Percentiles rank a stretch among this genome's conserved stretches.
Conservation (phyloP, 37 sponge, comb jelly and placozoan genomes). For the Spongilla lacustris region DNA sequence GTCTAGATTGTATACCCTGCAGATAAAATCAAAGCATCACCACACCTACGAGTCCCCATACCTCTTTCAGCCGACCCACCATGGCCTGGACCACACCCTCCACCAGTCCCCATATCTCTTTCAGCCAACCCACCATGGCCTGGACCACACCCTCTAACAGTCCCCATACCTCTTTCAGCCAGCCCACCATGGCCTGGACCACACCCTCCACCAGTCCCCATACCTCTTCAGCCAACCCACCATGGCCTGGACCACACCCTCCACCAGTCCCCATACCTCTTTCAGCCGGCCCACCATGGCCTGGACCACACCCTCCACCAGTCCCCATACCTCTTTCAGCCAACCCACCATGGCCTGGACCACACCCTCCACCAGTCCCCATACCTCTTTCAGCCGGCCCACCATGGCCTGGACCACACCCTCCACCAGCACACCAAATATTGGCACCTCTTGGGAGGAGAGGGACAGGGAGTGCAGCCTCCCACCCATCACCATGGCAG, state of each 20-base stretch:
- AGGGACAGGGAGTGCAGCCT: conserved; percentile 28
- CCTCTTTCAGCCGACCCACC: conserved; percentile 26
- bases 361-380: background rate
- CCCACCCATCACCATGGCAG: conserved; percentile 1
- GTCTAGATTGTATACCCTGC: too few species aligned
- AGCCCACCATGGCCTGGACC: conserved; percentile 21
- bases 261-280: background rate
- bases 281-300: conserved; percentile 29
- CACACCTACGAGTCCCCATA: too few species aligned
- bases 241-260: conserved; percentile 30
- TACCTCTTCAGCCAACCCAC: conserved; percentile 29
- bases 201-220: conserved; percentile 22
- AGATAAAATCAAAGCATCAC: too few species aligned
- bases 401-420: conserved; percentile 19
- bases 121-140: conserved; percentile 11
- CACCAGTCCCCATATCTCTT: conserved; percentile 4
- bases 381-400: conserved; percentile 28
- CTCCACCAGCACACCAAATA: conserved; percentile 46
- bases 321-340: too few species aligned
- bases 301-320: conserved; percentile 36
- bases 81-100: conserved; percentile 28
- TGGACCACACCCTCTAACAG: background rate
- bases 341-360: conserved; percentile 25
- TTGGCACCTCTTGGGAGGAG: conserved; percentile 37
- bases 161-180: conserved; percentile 22